These are phyloP conservation scores for Dryococelus australis DNA, from an alignment of 2,888 invertebrate species.

Conservation along the genomic window DNA sequence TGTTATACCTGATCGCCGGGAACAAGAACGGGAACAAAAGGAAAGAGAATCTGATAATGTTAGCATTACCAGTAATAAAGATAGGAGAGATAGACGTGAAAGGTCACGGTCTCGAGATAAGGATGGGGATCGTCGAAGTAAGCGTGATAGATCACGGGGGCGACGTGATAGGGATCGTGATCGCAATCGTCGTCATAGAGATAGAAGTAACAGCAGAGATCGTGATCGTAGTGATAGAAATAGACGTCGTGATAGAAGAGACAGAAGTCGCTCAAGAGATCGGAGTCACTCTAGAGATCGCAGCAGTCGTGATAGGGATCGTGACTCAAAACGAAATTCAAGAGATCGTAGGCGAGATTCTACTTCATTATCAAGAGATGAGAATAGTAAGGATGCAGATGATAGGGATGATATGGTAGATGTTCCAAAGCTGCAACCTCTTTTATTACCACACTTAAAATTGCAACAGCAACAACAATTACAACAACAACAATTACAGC, in stretches of 20 bases:
- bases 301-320: constrained; percentile 39
- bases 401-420: constrained; percentile 40
- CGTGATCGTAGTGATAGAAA: constrained; percentile 56
- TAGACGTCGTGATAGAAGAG: constrained; percentile 53
- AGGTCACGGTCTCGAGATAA: constrained; percentile 44
- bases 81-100: constrained; percentile 36
- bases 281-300: constrained; percentile 48
- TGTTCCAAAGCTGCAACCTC: constrained; percentile 19
- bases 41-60: constrained; percentile 5
- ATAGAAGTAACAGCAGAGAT: constrained; percentile 57
- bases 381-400: constrained; percentile 36
- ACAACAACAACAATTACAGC: not conserved
- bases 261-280: constrained; percentile 58
- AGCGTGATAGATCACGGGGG: constrained; percentile 63
- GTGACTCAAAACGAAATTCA: constrained; percentile 35
- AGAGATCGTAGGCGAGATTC: constrained; percentile 33
- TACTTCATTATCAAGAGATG: constrained; percentile 31
- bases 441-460: not conserved
- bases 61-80: constrained; percentile 37
- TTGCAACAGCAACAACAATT: not conserved
- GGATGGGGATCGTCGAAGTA: constrained; percentile 44
- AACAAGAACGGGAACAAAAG: constrained; percentile 16
- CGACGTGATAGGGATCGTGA: constrained; percentile 61
- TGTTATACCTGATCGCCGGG: not conserved
- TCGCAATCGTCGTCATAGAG: constrained; percentile 61